Conservation (phyloP, 1,140 invertebrate species). For the Trichomalopsis sarcophagae region DNA sequence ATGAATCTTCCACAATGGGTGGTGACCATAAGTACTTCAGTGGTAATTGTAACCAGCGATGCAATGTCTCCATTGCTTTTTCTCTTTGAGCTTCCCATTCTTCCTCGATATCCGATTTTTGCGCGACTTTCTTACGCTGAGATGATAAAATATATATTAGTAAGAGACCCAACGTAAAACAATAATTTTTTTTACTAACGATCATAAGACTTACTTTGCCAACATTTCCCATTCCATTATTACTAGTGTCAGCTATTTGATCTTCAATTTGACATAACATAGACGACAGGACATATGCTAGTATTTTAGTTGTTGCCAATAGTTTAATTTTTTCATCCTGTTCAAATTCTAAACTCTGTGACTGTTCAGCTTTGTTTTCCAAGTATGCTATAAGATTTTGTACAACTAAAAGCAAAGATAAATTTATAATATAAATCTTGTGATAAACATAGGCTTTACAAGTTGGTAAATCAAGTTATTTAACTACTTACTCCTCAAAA, state of each 20-base stretch:
- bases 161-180: neutral
- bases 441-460: neutral
- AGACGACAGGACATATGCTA: slow-evolving; percentile 65
- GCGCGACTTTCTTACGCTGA: slow-evolving; percentile 63
- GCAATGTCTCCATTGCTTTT: slow-evolving; percentile 80
- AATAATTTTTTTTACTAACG: neutral
- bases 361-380: slow-evolving; percentile 56
- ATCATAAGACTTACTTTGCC: slow-evolving; percentile 60
- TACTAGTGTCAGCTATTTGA: slow-evolving; percentile 55
- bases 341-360: slow-evolving; percentile 45
- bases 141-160: slow-evolving; percentile 40
- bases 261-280: slow-evolving; percentile 64
- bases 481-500: slow-evolving; percentile 75
- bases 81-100: slow-evolving; percentile 78
- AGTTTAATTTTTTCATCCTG: slow-evolving; percentile 56
- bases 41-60: slow-evolving; percentile 80
- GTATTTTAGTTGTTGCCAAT: slow-evolving; percentile 66
- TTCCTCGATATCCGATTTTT: slow-evolving; percentile 68
- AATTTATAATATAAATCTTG: neutral
- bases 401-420: slow-evolving; percentile 40
- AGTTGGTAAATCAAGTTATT: neutral
- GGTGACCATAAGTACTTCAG: slow-evolving; percentile 87
- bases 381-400: slow-evolving; percentile 45
- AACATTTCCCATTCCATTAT: slow-evolving; percentile 62
- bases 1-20: slow-evolving; percentile 87